A percentile compares a stretch with the other conserved stretches of the same genome.
phyloP scores from a whole-genome alignment of 2,888 invertebrate species.

The Trichopria drosophilae region DNA sequence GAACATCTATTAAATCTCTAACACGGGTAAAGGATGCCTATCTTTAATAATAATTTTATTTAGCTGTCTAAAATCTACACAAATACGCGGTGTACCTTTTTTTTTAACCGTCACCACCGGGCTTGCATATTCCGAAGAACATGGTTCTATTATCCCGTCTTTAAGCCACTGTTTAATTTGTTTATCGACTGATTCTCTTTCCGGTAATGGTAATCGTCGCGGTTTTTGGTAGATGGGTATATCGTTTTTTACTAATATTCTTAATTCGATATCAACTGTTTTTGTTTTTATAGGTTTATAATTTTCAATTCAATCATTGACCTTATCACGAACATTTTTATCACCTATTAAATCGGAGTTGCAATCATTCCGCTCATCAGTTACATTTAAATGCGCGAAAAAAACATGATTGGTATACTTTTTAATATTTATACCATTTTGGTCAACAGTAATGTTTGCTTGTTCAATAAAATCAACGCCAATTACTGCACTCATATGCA shows the following conservation, averaged over 20 bases:
- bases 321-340: not conserved
- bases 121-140: conserved; percentile 12
- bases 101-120: conserved; percentile 8
- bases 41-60: conserved; percentile 6
- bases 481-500: conserved; percentile 6
- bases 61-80: conserved; percentile 3
- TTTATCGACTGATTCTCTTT: conserved; percentile 3
- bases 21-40: not conserved
- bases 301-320: too few relatives aligned
- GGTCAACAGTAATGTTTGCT: too few relatives aligned
- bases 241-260: too few relatives aligned
- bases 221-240: too few relatives aligned
- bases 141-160: conserved; percentile 11
- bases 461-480: conserved; percentile 10
- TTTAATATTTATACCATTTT: not conserved
- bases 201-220: too few relatives aligned
- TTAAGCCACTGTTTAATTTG: conserved; percentile 12
- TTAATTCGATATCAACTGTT: too few relatives aligned
- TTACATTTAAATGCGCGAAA: not conserved
- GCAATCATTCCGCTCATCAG: not conserved
- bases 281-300: too few relatives aligned
- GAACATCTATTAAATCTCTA: conserved; percentile 31
- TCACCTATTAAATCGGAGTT: conserved; percentile 1
- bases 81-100: conserved; percentile 22
- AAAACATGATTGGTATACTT: not conserved